These are phyloP conservation scores for Chionis minor DNA, from an alignment of 2,113 vertebrate genomes.

Conservation along the genomic window DNA sequence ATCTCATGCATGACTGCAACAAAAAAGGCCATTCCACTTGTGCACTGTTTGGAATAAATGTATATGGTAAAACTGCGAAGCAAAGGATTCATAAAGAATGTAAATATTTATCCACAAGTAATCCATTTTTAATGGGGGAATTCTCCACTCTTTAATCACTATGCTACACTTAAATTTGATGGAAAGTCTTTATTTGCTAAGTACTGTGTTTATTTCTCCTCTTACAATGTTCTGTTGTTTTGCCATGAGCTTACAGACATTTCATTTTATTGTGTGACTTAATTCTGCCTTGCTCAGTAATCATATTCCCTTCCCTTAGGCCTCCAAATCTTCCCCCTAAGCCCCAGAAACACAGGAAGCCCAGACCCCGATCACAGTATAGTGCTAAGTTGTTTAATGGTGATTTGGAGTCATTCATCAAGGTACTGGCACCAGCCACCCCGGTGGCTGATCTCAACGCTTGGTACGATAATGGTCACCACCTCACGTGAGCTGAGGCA, in stretches of 20 bases:
- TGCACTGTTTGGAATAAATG: background rate
- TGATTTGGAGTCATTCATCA: slow-evolving; percentile 94
- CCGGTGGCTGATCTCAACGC: slow-evolving; percentile 69
- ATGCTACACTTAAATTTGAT: background rate
- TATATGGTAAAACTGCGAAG: background rate
- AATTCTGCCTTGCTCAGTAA: slow-evolving; percentile 72
- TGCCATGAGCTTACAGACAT: slow-evolving; percentile 42
- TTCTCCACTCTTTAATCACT: background rate
- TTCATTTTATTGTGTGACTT: slow-evolving; percentile 60
- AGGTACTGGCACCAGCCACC: slow-evolving; percentile 83
- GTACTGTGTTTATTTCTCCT: background rate
- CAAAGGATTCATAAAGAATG: background rate
- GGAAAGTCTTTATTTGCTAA: background rate
- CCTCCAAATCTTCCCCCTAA: slow-evolving; percentile 89
- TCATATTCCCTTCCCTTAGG: slow-evolving; percentile 87
- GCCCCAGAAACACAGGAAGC: slow-evolving; percentile 88
- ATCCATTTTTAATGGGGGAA: background rate
- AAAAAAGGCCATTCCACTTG: background rate
- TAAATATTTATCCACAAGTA: background rate
- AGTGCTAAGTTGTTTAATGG: slow-evolving; percentile 96
- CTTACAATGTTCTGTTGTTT: slow-evolving; percentile 36
- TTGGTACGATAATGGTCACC: slow-evolving; percentile 71
- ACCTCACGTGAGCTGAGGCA: slow-evolving; percentile 69
- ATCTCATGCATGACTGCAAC: background rate
- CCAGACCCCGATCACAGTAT: slow-evolving; percentile 89